Evolutionary conservation across 2,113 vertebrate genomes (phyloP).

Genomic region (Lagopus muta): DNA sequence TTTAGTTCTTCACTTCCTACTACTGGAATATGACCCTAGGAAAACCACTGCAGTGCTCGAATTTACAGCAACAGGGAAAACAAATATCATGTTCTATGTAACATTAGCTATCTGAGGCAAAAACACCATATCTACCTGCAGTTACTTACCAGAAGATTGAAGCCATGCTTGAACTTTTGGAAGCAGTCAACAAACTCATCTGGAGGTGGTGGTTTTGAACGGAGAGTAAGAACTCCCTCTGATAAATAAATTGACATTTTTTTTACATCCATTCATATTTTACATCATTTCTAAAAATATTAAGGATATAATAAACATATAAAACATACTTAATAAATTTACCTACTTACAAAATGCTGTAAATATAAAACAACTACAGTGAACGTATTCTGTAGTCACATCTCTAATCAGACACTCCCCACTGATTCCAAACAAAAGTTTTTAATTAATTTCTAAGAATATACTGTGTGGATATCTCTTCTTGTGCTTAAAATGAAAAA

Average conservation of each 20-base stretch:
- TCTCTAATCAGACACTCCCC: neutral
- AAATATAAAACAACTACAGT: neutral
- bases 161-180: conserved; percentile 97
- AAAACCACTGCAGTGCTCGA: neutral
- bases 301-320: neutral
- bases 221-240: conserved; percentile 97
- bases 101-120: neutral
- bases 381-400: neutral
- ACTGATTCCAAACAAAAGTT: neutral
- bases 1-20: neutral
- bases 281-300: neutral
- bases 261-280: neutral
- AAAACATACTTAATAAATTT: neutral
- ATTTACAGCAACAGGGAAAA: neutral
- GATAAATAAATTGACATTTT: conserved; percentile 52
- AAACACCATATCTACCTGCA: neutral
- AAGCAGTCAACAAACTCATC: conserved; percentile 95
- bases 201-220: conserved; percentile 88
- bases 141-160: conserved; percentile 93
- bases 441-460: neutral
- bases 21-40: neutral
- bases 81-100: neutral
- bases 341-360: neutral
- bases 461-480: neutral
- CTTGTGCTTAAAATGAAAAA: neutral